Evolutionary conservation across 2,797 vertebrate species (phyloP).

Genomic region (Spinus olivaceus): DNA sequence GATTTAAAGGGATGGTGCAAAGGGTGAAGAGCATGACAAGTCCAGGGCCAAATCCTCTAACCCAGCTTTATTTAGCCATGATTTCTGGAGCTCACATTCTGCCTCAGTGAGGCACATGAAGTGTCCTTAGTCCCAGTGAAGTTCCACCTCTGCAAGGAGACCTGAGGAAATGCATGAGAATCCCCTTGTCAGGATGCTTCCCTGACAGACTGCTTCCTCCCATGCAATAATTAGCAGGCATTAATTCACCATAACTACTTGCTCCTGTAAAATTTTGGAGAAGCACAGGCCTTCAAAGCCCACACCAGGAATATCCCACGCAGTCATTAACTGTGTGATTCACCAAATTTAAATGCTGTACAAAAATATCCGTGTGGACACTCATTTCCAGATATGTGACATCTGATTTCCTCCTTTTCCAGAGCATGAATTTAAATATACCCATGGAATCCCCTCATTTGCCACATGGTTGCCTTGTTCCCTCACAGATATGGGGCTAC

Average conservation of each 20-base stretch:
- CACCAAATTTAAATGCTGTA: neutral
- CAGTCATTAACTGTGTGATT: slow-evolving; percentile 7
- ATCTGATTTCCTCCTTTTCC: neutral
- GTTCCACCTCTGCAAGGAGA: neutral
- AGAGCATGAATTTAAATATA: neutral
- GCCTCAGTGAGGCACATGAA: neutral
- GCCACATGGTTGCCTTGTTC: neutral
- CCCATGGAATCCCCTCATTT: neutral
- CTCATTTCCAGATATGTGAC: neutral
- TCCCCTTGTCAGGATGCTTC: neutral
- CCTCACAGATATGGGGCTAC: neutral
- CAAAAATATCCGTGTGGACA: neutral
- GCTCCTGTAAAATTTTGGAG: neutral
- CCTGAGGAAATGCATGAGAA: neutral
- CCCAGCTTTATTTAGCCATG: neutral
- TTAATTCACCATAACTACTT: neutral
- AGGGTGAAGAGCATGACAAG: neutral
- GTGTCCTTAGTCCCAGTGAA: neutral
- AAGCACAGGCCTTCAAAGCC: neutral
- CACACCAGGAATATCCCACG: neutral
- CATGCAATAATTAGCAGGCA: neutral
- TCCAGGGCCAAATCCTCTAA: neutral
- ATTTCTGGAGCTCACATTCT: neutral
- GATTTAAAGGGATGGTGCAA: neutral
- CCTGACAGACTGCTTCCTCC: neutral